A percentile compares a stretch with the other conserved stretches of the same genome.
Conservation (phyloP, 2,888 invertebrate species). For the Beris chalybata region DNA sequence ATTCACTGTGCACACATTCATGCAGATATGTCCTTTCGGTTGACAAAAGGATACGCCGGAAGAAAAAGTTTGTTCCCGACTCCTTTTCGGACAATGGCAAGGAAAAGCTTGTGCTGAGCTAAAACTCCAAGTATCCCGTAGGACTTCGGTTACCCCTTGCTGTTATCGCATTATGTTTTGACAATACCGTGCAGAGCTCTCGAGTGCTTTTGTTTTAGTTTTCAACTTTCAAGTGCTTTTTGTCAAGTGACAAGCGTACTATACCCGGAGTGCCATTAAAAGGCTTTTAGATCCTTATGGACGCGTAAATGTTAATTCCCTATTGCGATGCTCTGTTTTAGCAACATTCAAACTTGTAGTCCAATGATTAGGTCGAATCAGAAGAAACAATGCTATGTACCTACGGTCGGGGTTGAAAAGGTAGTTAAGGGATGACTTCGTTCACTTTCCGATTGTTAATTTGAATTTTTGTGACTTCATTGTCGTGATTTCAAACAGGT, state of each 20-base stretch:
- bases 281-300: conserved; percentile 8
- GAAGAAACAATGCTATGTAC: too few species aligned
- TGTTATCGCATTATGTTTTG: conserved; percentile 29
- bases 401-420: too few species aligned
- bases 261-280: conserved; percentile 25
- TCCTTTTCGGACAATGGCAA: conserved; percentile 14
- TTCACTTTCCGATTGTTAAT: too few species aligned
- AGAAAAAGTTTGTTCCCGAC: conserved; percentile 13
- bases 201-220: conserved; percentile 14
- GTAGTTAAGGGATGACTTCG: too few species aligned
- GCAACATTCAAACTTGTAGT: too few species aligned
- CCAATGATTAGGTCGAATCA: too few species aligned
- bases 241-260: conserved; percentile 20
- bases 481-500: too few species aligned
- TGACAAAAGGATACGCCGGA: conserved; percentile 10
- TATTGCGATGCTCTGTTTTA: neutral
- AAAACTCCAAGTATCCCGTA: conserved; percentile 9
- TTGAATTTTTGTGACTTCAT: too few species aligned
- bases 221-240: conserved; percentile 26
- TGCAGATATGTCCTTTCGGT: too few species aligned
- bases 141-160: conserved; percentile 17
- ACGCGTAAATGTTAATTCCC: neutral
- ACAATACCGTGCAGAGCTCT: conserved; percentile 20
- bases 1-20: too few species aligned
- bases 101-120: conserved; percentile 10